phyloP scores from a whole-genome alignment of 2,888 invertebrate species.

The Catocala fraxini region DNA sequence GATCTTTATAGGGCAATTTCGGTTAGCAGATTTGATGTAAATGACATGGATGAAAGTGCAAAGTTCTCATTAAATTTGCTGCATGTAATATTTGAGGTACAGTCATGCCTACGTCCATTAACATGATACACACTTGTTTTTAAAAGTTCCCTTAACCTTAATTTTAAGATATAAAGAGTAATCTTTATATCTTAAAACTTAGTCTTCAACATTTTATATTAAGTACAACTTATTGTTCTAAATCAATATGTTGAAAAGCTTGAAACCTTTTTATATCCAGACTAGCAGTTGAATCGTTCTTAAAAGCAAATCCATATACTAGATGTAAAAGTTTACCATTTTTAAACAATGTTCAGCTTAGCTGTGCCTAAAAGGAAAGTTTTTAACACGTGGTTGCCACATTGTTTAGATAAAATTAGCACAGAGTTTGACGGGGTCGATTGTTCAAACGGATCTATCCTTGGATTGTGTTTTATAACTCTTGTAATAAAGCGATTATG shows the following conservation, averaged over 20 bases:
- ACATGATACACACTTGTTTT: too few relatives aligned
- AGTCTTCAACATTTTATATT: too few relatives aligned
- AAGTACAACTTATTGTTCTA: too few relatives aligned
- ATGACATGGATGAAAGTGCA: too few relatives aligned
- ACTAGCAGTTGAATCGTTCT: constrained; percentile 5
- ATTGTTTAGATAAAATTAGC: constrained; percentile 37
- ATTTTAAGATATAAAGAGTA: too few relatives aligned
- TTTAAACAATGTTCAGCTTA: constrained; percentile 20
- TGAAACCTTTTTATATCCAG: constrained; percentile 17
- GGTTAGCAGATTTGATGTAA: too few relatives aligned
- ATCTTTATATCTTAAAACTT: too few relatives aligned
- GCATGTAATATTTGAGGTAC: too few relatives aligned
- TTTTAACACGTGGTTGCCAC: constrained; percentile 23
- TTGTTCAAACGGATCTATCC: constrained; percentile 6
- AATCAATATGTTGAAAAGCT: neutral
- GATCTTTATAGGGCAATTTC: too few relatives aligned
- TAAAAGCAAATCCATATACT: constrained; percentile 14
- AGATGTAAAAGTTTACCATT: constrained; percentile 26
- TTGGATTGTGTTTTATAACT: neutral
- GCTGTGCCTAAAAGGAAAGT: constrained; percentile 40
- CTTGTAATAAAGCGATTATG: neutral
- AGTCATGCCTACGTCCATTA: too few relatives aligned
- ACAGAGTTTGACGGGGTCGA: constrained; percentile 17
- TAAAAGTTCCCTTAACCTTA: too few relatives aligned
- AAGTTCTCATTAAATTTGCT: too few relatives aligned